phyloP scores from a whole-genome alignment of 2,113 vertebrate species.

The Peromyscus maniculatus region DNA sequence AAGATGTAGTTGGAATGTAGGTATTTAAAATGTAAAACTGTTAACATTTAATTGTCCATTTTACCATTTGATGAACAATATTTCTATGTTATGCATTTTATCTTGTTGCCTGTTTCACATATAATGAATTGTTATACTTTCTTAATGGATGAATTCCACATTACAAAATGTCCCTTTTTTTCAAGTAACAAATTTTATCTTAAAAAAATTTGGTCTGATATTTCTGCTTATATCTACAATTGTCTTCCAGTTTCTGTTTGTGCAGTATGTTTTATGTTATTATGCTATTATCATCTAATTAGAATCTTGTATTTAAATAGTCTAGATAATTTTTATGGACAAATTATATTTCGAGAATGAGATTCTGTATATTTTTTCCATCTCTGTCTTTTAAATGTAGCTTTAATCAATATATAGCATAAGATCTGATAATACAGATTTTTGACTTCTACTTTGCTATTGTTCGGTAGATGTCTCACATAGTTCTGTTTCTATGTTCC shows the following conservation, averaged over 20 bases:
- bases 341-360: background rate
- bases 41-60: background rate
- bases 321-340: background rate
- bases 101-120: background rate
- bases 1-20: background rate
- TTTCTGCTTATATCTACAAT: background rate
- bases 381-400: background rate
- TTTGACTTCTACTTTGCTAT: background rate
- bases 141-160: background rate
- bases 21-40: background rate
- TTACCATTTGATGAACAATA: background rate
- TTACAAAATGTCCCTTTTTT: background rate
- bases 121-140: background rate
- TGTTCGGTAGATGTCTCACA: background rate
- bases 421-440: background rate
- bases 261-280: background rate
- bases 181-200: background rate
- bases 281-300: background rate
- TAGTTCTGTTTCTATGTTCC: background rate
- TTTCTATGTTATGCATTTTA: background rate
- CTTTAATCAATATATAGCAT: background rate
- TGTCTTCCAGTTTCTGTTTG: background rate
- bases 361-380: background rate
- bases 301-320: background rate
- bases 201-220: background rate